phyloP scores from a whole-genome alignment of 1,140 invertebrate species.

The Oryctes rhinoceros region DNA sequence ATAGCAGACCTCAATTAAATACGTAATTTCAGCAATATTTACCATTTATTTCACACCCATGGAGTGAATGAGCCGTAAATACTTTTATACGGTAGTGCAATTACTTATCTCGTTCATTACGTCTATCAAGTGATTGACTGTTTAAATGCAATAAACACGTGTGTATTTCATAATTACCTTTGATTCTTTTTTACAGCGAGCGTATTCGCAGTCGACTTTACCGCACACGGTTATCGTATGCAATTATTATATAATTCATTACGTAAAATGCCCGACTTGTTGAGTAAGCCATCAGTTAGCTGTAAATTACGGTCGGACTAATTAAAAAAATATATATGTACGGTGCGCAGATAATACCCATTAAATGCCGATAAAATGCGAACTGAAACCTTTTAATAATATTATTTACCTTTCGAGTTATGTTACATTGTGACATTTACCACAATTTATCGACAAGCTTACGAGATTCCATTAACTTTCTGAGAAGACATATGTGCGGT shows the following conservation, averaged over 20 bases:
- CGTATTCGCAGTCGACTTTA: neutral
- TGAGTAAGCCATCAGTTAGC: slow-evolving; percentile 13
- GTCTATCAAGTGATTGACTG: neutral
- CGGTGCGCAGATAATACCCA: neutral
- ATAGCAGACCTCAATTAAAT: too few relatives aligned
- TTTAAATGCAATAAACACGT: slow-evolving; percentile 19
- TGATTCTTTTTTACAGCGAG: neutral
- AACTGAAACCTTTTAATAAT: slow-evolving; percentile 14
- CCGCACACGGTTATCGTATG: neutral
- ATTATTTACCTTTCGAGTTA: slow-evolving; percentile 12
- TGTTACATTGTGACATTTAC: slow-evolving; percentile 37
- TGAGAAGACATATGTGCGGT: neutral
- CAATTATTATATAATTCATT: slow-evolving; percentile 4
- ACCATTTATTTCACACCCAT: too few relatives aligned
- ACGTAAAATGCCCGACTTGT: neutral
- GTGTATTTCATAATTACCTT: slow-evolving; percentile 8
- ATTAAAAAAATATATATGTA: slow-evolving; percentile 1
- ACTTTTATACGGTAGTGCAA: neutral
- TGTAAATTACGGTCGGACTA: neutral
- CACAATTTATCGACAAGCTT: slow-evolving; percentile 3
- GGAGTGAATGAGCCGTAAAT: too few relatives aligned
- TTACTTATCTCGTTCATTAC: neutral
- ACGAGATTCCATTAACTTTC: slow-evolving; percentile 31
- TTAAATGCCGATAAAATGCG: slow-evolving; percentile 6
- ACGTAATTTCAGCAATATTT: too few relatives aligned